phyloP scores from a whole-genome alignment of 2,888 invertebrate genomes.

The Xestia ashworthii region DNA sequence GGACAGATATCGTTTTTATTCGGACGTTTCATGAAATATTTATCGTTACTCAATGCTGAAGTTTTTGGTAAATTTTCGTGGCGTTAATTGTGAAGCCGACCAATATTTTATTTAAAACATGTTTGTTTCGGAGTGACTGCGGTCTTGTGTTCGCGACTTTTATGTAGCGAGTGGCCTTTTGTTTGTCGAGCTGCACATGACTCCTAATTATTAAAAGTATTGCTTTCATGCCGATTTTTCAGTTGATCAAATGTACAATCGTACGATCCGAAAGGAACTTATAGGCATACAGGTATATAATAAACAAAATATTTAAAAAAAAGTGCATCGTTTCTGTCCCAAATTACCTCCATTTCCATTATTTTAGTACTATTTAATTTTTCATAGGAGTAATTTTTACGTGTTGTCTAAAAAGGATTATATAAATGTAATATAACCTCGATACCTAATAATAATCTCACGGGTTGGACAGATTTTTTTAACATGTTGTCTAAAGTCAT shows the following conservation, averaged over 20 bases:
- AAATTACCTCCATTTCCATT: too few species aligned
- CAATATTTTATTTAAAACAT: conserved; percentile 29
- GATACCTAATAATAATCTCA: too few species aligned
- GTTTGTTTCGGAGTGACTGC: conserved; percentile 28
- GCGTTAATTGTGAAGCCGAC: conserved; percentile 30
- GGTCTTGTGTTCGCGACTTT: neutral
- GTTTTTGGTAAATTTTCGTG: conserved; percentile 12
- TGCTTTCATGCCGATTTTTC: conserved; percentile 14
- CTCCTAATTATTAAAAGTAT: conserved; percentile 31
- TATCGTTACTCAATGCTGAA: conserved; percentile 52
- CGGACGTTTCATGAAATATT: conserved; percentile 73
- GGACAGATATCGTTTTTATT: conserved; percentile 78
- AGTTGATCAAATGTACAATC: neutral
- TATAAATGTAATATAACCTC: too few species aligned
- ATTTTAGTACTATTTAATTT: too few species aligned
- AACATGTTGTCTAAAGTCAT: neutral
- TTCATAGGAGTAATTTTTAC: too few species aligned
- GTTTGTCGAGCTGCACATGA: conserved; percentile 16
- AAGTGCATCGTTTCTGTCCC: too few species aligned
- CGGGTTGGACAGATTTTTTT: too few species aligned
- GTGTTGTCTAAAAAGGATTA: too few species aligned
- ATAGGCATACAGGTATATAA: too few species aligned
- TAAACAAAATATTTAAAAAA: too few species aligned
- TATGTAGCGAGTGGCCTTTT: conserved; percentile 18
- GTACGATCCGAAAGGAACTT: too few species aligned